Percentiles rank a stretch among this genome's conserved stretches.
Evolutionary conservation across 2,888 invertebrate genomes (phyloP).

Genomic region (Euphydryas editha): DNA sequence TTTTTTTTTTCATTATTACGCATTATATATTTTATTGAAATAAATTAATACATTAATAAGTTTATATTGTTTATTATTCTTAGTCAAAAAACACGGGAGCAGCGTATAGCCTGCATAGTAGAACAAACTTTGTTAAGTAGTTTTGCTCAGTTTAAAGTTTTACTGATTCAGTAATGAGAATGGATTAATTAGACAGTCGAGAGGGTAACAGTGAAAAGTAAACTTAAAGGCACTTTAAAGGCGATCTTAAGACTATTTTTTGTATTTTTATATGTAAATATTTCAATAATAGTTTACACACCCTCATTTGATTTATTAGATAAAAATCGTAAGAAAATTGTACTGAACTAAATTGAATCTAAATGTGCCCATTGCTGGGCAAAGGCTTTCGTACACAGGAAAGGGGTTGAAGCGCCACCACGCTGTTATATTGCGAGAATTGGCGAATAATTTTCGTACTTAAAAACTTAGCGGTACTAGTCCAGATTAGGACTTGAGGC

Average conservation of each 20-base stretch:
- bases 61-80: slow-evolving; percentile 12
- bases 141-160: slow-evolving; percentile 31
- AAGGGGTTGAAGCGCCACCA: too few relatives aligned
- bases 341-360: too few relatives aligned
- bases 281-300: neutral
- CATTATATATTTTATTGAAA: too few relatives aligned
- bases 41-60: neutral
- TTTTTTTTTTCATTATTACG: too few relatives aligned
- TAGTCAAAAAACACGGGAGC: slow-evolving; percentile 21
- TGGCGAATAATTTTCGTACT: too few relatives aligned
- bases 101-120: slow-evolving; percentile 30
- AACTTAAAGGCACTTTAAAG: slow-evolving; percentile 15
- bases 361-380: too few relatives aligned
- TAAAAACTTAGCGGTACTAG: too few relatives aligned
- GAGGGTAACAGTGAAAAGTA: slow-evolving; percentile 30
- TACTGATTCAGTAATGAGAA: slow-evolving; percentile 37
- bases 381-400: too few relatives aligned
- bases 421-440: too few relatives aligned
- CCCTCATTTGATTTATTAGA: neutral
- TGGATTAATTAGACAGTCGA: slow-evolving; percentile 40
- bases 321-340: neutral
- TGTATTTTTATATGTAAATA: slow-evolving; percentile 3
- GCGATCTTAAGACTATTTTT: slow-evolving; percentile 6
- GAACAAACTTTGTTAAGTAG: slow-evolving; percentile 32
- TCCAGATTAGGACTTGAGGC: too few relatives aligned